Evolutionary conservation across 2,113 vertebrate genomes (phyloP).

Genomic region (Nothobranchius kuhntae): DNA sequence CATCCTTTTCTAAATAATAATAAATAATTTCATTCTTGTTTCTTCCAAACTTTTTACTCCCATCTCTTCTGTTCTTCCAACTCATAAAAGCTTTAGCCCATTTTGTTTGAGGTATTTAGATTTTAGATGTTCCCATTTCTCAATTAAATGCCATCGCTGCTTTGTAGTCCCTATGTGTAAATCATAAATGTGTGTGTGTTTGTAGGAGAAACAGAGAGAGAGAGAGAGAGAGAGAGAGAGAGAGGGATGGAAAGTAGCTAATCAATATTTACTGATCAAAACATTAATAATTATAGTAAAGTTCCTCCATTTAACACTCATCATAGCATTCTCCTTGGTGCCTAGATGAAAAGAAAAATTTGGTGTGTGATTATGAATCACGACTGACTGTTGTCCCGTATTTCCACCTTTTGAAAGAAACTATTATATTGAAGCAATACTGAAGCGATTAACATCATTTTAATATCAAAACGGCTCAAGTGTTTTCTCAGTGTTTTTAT

Average conservation of each 20-base stretch:
- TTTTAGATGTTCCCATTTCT: constrained; percentile 45
- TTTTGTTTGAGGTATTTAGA: constrained; percentile 4
- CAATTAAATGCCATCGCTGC: constrained; percentile 70
- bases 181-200: constrained; percentile 11
- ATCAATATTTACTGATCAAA: constrained; percentile 55
- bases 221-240: constrained; percentile 5
- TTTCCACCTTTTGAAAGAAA: constrained; percentile 3
- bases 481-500: constrained; percentile 35
- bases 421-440: constrained; percentile 1
- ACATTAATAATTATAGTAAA: constrained; percentile 29
- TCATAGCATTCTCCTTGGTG: constrained; percentile 20
- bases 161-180: constrained; percentile 72
- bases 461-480: constrained; percentile 26
- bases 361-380: background rate
- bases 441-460: constrained; percentile 20
- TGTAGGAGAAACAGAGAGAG: constrained; percentile 1
- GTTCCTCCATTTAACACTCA: constrained; percentile 21
- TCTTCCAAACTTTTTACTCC: constrained; percentile 1
- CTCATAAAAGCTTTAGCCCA: background rate
- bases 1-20: background rate
- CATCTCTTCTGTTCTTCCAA: constrained; percentile 3
- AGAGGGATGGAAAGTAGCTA: constrained; percentile 23
- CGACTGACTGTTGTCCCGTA: constrained; percentile 1
- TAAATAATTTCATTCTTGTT: constrained; percentile 15
- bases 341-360: constrained; percentile 12